Percentiles rank a stretch among this genome's conserved stretches.
phyloP scores from a whole-genome alignment of 2,888 invertebrate species.

The Drosophila maculinotata region DNA sequence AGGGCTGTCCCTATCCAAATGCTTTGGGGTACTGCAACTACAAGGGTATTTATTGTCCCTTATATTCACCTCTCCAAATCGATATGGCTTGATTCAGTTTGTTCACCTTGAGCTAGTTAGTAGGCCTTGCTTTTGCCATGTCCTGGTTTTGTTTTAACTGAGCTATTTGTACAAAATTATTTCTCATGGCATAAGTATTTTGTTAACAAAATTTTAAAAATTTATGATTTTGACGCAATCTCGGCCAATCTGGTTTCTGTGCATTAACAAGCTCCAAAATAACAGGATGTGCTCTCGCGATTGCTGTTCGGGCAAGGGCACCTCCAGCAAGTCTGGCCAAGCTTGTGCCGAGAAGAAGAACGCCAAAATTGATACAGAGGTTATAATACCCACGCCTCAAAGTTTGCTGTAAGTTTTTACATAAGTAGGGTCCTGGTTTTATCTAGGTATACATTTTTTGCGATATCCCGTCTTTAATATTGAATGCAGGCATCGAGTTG shows the following conservation, averaged over 20 bases:
- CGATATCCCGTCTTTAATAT: background rate
- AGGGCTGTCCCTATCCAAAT: slow-evolving; percentile 5
- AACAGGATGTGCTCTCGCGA: slow-evolving; percentile 68
- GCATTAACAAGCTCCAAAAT: slow-evolving; percentile 1
- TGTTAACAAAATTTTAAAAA: background rate
- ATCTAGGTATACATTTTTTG: too few relatives aligned
- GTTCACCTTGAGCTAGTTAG: slow-evolving; percentile 6
- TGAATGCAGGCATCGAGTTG: background rate
- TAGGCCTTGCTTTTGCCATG: slow-evolving; percentile 26
- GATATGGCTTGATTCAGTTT: slow-evolving; percentile 5
- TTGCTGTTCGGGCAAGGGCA: slow-evolving; percentile 53
- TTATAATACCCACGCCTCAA: slow-evolving; percentile 66
- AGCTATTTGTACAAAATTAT: background rate
- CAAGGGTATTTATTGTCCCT: too few relatives aligned
- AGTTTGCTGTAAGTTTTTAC: slow-evolving; percentile 64
- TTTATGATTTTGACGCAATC: background rate
- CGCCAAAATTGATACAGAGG: slow-evolving; percentile 12
- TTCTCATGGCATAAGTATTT: slow-evolving; percentile 1
- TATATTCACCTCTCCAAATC: slow-evolving; percentile 4
- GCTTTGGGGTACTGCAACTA: too few relatives aligned
- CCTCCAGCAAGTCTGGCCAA: slow-evolving; percentile 40
- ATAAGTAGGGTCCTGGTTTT: too few relatives aligned
- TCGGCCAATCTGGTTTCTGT: background rate
- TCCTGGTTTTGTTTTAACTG: background rate
- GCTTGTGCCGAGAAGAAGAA: slow-evolving; percentile 48